Conservation (phyloP, 2,113 vertebrate species). For the Plectropomus leopardus region DNA sequence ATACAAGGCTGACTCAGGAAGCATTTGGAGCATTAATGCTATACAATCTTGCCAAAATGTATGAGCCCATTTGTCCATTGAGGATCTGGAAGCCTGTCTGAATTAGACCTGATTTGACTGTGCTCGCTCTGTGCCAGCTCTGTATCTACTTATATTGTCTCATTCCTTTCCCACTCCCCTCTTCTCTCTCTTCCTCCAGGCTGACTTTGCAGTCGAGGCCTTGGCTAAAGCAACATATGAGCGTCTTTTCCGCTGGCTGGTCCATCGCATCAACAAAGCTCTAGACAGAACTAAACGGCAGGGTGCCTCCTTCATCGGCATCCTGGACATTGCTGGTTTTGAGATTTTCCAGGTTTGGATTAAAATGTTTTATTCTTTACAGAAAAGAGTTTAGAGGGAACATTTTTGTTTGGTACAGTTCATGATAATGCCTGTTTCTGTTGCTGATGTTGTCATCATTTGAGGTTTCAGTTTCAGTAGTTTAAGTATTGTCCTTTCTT, state of each 20-base stretch:
- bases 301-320: slow-evolving; percentile 98
- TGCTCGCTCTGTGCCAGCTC: neutral
- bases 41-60: slow-evolving; percentile 1
- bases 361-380: neutral
- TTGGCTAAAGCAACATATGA: slow-evolving; percentile 98
- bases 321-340: slow-evolving; percentile 98
- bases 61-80: neutral
- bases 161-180: neutral
- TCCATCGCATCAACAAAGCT: slow-evolving; percentile 98
- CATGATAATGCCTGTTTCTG: no score
- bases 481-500: neutral
- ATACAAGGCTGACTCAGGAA: slow-evolving; percentile 24
- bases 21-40: neutral
- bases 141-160: neutral
- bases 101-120: neutral
- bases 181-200: slow-evolving; percentile 80
- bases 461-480: no score
- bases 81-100: neutral
- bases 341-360: slow-evolving; percentile 96
- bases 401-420: neutral
- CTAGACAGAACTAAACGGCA: slow-evolving; percentile 97
- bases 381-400: neutral
- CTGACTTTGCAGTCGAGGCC: slow-evolving; percentile 97
- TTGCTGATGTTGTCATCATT: neutral
- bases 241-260: slow-evolving; percentile 98